Evolutionary conservation across 2,888 invertebrate genomes (phyloP), one percentile per base, ranked within the genome.

Genomic region (Tryphoninae sp.): DNA sequence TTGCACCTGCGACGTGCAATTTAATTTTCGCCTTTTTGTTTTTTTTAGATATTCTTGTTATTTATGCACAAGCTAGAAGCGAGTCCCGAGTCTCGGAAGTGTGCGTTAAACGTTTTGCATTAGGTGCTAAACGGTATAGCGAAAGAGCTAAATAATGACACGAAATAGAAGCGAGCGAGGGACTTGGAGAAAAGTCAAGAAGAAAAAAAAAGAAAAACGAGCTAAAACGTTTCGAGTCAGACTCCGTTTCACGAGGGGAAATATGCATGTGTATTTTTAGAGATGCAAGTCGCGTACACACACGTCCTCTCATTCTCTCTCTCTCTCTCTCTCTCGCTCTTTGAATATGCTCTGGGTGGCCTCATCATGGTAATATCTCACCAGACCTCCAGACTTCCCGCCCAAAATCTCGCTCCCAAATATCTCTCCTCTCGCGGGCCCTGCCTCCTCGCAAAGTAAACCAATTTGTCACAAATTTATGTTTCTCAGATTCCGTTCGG

Each of bases 381-480:
- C 72, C 75, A 76, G 67, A 42, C 33, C 65, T 51, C 53, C 45
- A 77, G 61, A 71, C 77, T 53, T 53, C 42, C 71, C 65, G 64
- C 72, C 71, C 71, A 61, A 68, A 75, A 82, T 71, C 51, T 19
- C 45, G 22, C 62, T 67, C 71, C 22, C 26, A 55, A 72, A 68
- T 69, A 78, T 84, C 73, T 78, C 61, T 65, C 53, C 65, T 16
- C 16, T 33, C 62, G 13, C 67, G 42, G 23, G 67, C 40, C 53
- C 61, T 53, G 45, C 33, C 42, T 68, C 22, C 58, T 68, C 51
- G 53, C 69, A 86, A 86, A 85, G 88, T 88, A 88, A 89, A 87
- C 87, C 86, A 87, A 89, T 89, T 89, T 88, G 87, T 87, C 85
- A 82, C 76, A 80, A 84, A 86, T 89, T 89, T 86, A 86, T 88